Percentiles rank a stretch among this genome's conserved stretches.
Evolutionary conservation across 2,113 vertebrate species (phyloP).

Genomic region (Phoxinus phoxinus): DNA sequence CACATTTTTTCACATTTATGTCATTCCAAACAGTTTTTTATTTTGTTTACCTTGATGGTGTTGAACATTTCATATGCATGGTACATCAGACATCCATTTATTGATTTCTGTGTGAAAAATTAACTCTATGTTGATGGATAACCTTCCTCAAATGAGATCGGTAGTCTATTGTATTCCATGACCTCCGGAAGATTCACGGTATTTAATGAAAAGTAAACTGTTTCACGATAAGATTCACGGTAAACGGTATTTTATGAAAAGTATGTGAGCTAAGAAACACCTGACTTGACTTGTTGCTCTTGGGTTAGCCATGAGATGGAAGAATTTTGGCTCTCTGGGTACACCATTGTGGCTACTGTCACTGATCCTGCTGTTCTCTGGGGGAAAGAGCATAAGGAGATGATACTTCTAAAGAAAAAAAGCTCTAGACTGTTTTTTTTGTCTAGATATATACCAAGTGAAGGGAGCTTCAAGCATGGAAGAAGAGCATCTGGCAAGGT

Average conservation of each 20-base stretch:
- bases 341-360: neutral
- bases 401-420: neutral
- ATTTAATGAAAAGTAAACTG: neutral
- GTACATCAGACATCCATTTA: neutral
- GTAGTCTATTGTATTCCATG: neutral
- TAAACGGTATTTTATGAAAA: neutral
- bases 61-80: neutral
- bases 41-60: neutral
- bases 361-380: neutral
- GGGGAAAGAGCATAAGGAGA: neutral
- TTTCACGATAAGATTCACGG: too few species aligned
- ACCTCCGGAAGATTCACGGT: neutral
- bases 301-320: neutral
- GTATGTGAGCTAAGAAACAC: neutral
- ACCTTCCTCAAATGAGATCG: neutral
- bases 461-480: neutral
- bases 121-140: neutral
- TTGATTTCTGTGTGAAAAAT: neutral
- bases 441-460: neutral
- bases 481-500: neutral
- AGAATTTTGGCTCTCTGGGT: neutral
- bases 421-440: too few species aligned
- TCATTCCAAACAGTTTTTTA: too few species aligned
- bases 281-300: neutral
- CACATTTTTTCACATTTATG: neutral